Conservation (phyloP, 2,888 invertebrate genomes). For the Acanthoscelides obtectus region DNA sequence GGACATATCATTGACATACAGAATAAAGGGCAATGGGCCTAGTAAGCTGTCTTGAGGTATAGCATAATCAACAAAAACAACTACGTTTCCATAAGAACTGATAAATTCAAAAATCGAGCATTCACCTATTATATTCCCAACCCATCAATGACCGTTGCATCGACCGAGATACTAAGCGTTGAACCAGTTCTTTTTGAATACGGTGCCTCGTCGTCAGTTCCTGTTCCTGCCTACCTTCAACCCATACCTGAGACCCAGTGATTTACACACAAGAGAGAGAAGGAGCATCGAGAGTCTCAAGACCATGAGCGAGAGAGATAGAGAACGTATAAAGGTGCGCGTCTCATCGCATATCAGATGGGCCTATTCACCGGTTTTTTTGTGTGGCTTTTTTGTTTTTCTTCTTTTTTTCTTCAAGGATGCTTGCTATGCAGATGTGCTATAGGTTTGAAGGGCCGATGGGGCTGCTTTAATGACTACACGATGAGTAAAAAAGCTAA, state of each 20-base stretch:
- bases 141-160: neutral
- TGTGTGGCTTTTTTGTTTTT: neutral
- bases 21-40: no score
- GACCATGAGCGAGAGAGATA: no score
- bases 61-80: no score
- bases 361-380: neutral
- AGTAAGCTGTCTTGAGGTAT: no score
- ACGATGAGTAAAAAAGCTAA: neutral
- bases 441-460: neutral
- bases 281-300: neutral
- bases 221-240: neutral
- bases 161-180: no score
- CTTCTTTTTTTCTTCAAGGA: neutral
- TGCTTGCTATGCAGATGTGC: neutral
- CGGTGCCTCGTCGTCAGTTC: neutral
- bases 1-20: no score
- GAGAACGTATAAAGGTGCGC: no score
- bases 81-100: no score
- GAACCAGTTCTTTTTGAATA: neutral
- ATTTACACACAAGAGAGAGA: neutral
- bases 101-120: no score
- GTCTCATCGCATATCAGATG: neutral
- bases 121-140: neutral
- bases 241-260: neutral
- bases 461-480: neutral